phyloP scores from a whole-genome alignment of 1,140 invertebrate genomes.

The Neuroterus valhalla region DNA sequence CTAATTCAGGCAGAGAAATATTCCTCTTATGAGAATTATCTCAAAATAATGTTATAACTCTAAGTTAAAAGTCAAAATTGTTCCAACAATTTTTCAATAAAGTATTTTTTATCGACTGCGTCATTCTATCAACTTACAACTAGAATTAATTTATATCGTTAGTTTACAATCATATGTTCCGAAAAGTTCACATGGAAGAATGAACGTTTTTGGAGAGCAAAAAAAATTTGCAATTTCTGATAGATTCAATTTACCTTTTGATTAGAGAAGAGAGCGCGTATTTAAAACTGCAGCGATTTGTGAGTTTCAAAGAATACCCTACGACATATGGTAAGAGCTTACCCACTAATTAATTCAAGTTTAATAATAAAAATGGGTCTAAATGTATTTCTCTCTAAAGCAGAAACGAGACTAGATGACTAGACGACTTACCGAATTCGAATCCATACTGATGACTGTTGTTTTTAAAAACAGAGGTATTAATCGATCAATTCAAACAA shows the following conservation, averaged over 20 bases:
- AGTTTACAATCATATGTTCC: too few species aligned
- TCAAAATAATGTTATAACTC: too few species aligned
- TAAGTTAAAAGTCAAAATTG: too few species aligned
- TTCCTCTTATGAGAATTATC: too few species aligned
- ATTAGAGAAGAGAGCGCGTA: not conserved
- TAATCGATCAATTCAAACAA: not conserved
- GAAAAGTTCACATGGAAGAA: too few species aligned
- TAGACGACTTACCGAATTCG: constrained; percentile 16
- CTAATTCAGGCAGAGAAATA: too few species aligned
- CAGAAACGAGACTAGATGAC: not conserved
- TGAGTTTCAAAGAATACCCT: not conserved
- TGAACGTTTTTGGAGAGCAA: too few species aligned
- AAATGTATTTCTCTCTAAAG: not conserved
- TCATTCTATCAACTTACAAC: too few species aligned
- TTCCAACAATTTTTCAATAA: too few species aligned
- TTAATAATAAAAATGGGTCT: not conserved
- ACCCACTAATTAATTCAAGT: not conserved
- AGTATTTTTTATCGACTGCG: too few species aligned
- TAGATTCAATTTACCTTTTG: not conserved
- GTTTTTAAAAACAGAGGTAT: not conserved
- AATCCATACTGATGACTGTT: constrained; percentile 26
- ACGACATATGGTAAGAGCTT: constrained; percentile 4
- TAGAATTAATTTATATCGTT: too few species aligned
- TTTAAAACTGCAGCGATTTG: not conserved
- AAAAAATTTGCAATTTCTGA: too few species aligned